Base-by-base conservation (phyloP, 2,888 invertebrate genomes). In the Trachelus tabidus region DNA sequence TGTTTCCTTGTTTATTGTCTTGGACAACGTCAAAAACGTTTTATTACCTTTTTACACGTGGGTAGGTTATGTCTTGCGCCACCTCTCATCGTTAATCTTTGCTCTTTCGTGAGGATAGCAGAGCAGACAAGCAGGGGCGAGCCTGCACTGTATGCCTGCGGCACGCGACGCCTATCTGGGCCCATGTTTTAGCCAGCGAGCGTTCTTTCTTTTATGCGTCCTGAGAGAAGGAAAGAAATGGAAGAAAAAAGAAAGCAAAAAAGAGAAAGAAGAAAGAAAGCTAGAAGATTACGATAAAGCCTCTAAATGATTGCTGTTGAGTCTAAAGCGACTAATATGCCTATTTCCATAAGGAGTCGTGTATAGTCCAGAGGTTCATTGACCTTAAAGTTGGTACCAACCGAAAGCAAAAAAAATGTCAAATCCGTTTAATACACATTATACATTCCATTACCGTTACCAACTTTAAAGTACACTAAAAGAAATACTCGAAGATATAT, bases 11-110 rank as follows among this genome's bases (percentile, higher is more conserved):
- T 56, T 23, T 31, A 34, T 56, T 56, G 56, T 56, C 56, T 23
- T 3, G 23, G 56, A 56, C 56, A 82, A 87, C 87, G 85, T 86
- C 87, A 88, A 87, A 84, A 88, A 85, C 86, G 86, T 88, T 89
- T 88, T 88, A 89, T 89, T 88, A 88, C 88, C 84, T 87, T 88
- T 88, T 86, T 87, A 85, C 85, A 84, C 83, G 86, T 81, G 87
- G 87, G 86, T 90, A 87, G 87, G 87, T 89, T 88, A 89, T 90
- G 89, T 89, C 89, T 88, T 85, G 88, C 90, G 86, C 89, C 88
- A 86, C 87, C 87, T 88, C 87, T 88, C 85, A 86, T 87, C 89
- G 89, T 90, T 90, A 90, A 90, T 90, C 90, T 90, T 87, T 84
- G 76, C 87, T 87, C 87, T 87, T 87, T 89, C 89, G 85, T 88